phyloP scores from a whole-genome alignment of 2,888 invertebrate genomes.

The Dryadula phaetusa region DNA sequence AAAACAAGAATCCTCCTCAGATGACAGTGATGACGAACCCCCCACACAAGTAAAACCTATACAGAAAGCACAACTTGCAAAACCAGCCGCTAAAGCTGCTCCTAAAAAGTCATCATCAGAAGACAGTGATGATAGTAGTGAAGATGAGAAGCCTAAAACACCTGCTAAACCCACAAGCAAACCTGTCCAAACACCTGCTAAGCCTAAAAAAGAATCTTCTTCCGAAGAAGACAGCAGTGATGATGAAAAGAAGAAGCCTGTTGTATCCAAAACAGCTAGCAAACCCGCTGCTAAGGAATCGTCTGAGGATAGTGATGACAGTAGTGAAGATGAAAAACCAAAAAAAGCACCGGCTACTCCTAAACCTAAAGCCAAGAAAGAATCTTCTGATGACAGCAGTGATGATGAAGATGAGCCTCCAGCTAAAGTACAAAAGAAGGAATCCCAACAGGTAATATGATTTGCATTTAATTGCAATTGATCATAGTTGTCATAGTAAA shows the following conservation, averaged over 20 bases:
- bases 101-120: slow-evolving; percentile 54
- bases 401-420: slow-evolving; percentile 54
- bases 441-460: slow-evolving; percentile 52
- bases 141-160: slow-evolving; percentile 57
- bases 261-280: slow-evolving; percentile 30
- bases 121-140: slow-evolving; percentile 67
- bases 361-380: slow-evolving; percentile 38
- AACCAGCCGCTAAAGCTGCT: slow-evolving; percentile 43
- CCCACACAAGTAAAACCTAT: slow-evolving; percentile 51
- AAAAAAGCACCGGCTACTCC: slow-evolving; percentile 34
- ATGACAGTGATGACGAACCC: slow-evolving; percentile 55
- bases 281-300: slow-evolving; percentile 24
- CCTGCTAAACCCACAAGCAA: slow-evolving; percentile 47
- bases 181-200: slow-evolving; percentile 44
- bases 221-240: slow-evolving; percentile 64
- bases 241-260: slow-evolving; percentile 57
- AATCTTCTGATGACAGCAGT: slow-evolving; percentile 39
- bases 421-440: slow-evolving; percentile 56
- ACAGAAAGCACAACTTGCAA: slow-evolving; percentile 45
- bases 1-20: slow-evolving; percentile 59
- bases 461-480: background rate
- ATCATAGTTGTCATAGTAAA: slow-evolving; percentile 9
- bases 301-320: slow-evolving; percentile 50
- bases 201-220: slow-evolving; percentile 51
- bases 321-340: slow-evolving; percentile 35